Conservation (phyloP, 2,797 vertebrate genomes). For the Liparis tanakae region DNA sequence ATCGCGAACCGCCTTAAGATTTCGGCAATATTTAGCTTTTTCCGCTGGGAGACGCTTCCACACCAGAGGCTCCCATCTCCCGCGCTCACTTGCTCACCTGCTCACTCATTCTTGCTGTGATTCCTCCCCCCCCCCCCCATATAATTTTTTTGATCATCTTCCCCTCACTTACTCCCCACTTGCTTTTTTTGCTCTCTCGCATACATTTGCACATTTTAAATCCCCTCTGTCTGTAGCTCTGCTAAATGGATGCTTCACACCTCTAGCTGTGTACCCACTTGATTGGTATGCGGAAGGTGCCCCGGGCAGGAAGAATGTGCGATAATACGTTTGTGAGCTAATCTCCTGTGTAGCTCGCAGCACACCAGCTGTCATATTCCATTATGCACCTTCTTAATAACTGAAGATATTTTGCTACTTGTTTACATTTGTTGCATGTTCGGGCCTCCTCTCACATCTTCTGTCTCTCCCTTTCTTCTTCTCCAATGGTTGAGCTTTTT, state of each 20-base stretch:
- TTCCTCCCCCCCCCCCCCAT: slow-evolving; percentile 7
- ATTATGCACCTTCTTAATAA: slow-evolving; percentile 66
- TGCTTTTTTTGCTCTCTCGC: slow-evolving; percentile 18
- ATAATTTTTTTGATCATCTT: slow-evolving; percentile 22
- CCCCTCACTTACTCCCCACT: slow-evolving; percentile 8
- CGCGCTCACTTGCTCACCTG: neutral
- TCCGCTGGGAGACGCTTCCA: slow-evolving; percentile 14
- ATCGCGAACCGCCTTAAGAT: neutral
- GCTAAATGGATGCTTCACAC: slow-evolving; percentile 55
- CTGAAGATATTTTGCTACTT: slow-evolving; percentile 42
- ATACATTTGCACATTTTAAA: slow-evolving; percentile 29
- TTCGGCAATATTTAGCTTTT: neutral
- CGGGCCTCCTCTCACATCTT: neutral
- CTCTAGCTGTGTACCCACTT: slow-evolving; percentile 56
- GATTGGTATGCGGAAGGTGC: slow-evolving; percentile 57
- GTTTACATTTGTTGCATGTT: slow-evolving; percentile 39
- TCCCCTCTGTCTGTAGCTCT: slow-evolving; percentile 24
- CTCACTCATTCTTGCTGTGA: slow-evolving; percentile 11
- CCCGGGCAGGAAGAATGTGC: slow-evolving; percentile 44
- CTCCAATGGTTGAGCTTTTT: neutral
- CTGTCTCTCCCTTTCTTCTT: slow-evolving; percentile 13
- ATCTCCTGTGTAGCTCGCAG: slow-evolving; percentile 62
- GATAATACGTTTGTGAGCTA: slow-evolving; percentile 62
- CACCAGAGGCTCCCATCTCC: neutral
- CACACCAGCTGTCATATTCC: slow-evolving; percentile 58